Evolutionary conservation across 92 coral and sea anemone genomes (phyloP), one percentile per base, ranked within the genome.

Genomic region (Zoanthus gigantus): DNA sequence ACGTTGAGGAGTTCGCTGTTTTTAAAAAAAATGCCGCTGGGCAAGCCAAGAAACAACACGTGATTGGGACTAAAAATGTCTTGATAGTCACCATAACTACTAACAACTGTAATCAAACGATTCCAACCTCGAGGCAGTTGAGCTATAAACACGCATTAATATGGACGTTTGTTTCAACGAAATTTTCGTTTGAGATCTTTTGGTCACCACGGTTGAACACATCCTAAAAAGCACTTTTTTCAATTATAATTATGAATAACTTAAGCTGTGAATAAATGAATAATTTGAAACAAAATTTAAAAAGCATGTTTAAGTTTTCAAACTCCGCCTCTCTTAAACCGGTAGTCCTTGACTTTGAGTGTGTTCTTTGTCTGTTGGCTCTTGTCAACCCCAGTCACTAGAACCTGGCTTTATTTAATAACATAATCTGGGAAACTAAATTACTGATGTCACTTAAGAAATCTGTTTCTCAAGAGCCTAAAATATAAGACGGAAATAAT

Each of bases 221-320:
- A 79, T 28, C 23, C 30, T 16, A 45, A 81, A 53, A 81, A 66
- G 65, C 75, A 81, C 85, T 74, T 81, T 23, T 68, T 68, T 44
- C 52, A 66, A 71, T 37, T 73, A 34, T 46, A 66, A 71, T 37
- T 73, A 34, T 46, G 74, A 66, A 63, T 18, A 46, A 54, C 8
- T 57, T 81, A 9, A 37, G 61, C 75, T 81, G 74, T 66, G 85
- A n/a, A 65, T 50, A 72, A 80, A 9, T 81, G 78, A 79, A 74
- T 90, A 90, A 80, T 90, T 81, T 72, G 88, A 85, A 87, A 87
- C 93, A 81, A 90, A 90, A 85, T 83, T 58, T 67, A 81, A 77
- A 90, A 74, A 81, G 85, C 90, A 82, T 86, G 93, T 78, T 83
- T 90, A 45, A 66, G 76, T 86, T 86, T 86, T 86, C 72, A 76